These are phyloP conservation scores for Lateolabrax maculatus DNA, from an alignment of 2,797 vertebrate species.

Conservation along the genomic window DNA sequence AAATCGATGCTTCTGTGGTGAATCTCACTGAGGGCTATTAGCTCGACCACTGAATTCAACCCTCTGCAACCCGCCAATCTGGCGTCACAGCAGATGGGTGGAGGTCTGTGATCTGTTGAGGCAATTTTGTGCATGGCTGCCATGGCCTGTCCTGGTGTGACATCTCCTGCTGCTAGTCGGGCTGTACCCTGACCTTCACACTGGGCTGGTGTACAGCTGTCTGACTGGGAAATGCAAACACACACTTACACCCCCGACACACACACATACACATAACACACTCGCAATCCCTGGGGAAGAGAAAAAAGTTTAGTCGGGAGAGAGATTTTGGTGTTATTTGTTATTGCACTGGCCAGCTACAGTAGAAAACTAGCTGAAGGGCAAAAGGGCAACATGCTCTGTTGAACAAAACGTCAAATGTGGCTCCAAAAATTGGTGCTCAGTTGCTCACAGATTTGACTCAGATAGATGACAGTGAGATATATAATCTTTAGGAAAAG, in stretches of 20 bases:
- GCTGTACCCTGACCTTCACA: slow-evolving; percentile 89
- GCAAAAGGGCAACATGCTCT: slow-evolving; percentile 52
- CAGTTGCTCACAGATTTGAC: slow-evolving; percentile 32
- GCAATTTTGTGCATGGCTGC: slow-evolving; percentile 91
- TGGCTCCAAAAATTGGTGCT: slow-evolving; percentile 33
- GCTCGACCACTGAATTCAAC: slow-evolving; percentile 80
- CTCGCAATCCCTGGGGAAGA: slow-evolving; percentile 58
- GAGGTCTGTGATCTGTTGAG: slow-evolving; percentile 88
- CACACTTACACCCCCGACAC: slow-evolving; percentile 44
- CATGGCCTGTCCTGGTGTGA: slow-evolving; percentile 87
- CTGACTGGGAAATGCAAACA: slow-evolving; percentile 72
- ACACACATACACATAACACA: slow-evolving; percentile 38
- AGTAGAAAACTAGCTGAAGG: slow-evolving; percentile 46
- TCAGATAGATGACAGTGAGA: slow-evolving; percentile 38
- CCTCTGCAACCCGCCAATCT: slow-evolving; percentile 74
- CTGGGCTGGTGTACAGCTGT: slow-evolving; percentile 83
- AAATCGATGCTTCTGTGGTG: slow-evolving; percentile 70
- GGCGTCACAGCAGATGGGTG: slow-evolving; percentile 85
- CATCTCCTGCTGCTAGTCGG: slow-evolving; percentile 86
- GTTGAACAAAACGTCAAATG: slow-evolving; percentile 62
- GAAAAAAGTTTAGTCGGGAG: slow-evolving; percentile 53
- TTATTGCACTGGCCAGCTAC: slow-evolving; percentile 41
- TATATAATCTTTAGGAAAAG: slow-evolving; percentile 28
- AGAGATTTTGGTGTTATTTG: slow-evolving; percentile 53
- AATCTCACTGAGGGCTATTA: slow-evolving; percentile 83